A percentile compares a stretch with the other conserved stretches of the same genome.
Conservation (phyloP, 2,113 vertebrate species). For the Australoheros scitulus region DNA sequence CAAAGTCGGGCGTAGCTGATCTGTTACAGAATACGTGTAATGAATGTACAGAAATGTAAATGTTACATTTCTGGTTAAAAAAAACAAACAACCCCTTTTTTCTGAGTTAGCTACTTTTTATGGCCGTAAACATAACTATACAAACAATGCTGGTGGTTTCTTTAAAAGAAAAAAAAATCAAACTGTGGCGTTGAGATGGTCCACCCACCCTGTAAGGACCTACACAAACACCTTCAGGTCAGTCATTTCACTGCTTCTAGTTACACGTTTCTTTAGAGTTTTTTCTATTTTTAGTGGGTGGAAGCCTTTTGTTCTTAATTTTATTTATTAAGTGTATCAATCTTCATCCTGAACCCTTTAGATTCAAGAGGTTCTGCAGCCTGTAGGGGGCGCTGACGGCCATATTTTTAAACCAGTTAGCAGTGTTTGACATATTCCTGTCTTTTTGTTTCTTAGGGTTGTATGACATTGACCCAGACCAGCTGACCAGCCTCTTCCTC, state of each 20-base stretch:
- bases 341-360: not conserved
- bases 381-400: not conserved
- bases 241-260: not conserved
- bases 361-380: not conserved
- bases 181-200: not conserved
- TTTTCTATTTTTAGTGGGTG: not conserved
- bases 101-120: not conserved
- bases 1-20: too few species aligned
- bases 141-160: not conserved
- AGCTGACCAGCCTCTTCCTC: slow-evolving; percentile 34
- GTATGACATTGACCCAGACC: not conserved
- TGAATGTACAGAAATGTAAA: not conserved
- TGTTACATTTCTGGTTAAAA: not conserved
- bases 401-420: not conserved
- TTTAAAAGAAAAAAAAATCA: not conserved
- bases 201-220: not conserved
- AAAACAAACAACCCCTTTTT: not conserved
- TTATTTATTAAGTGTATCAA: not conserved
- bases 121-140: not conserved
- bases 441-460: slow-evolving; percentile 17
- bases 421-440: not conserved
- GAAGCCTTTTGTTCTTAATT: too few species aligned
- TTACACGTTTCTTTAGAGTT: not conserved
- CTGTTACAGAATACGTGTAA: not conserved
- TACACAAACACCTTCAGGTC: not conserved